Conservation (phyloP, 2,113 vertebrate species). For the Heterotis niloticus region DNA sequence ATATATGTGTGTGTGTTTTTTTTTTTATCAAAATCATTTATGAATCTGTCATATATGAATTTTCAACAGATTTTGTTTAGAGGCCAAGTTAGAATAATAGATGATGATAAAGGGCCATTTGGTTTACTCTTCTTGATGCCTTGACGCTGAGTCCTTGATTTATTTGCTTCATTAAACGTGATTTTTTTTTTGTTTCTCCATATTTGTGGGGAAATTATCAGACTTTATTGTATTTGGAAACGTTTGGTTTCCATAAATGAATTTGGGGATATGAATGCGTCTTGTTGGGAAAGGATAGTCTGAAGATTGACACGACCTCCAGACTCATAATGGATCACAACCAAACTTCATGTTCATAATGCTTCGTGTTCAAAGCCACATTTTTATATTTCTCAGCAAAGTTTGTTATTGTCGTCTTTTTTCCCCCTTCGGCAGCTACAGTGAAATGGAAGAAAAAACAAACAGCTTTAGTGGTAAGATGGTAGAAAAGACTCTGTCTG, state of each 20-base stretch:
- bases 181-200: not conserved
- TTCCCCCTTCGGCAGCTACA: not conserved
- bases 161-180: conserved; percentile 13
- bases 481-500: conserved; percentile 3
- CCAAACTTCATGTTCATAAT: not conserved
- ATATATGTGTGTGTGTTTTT: no score
- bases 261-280: not conserved
- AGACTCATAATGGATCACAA: not conserved
- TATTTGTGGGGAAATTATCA: not conserved
- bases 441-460: not conserved
- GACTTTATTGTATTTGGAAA: not conserved
- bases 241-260: not conserved
- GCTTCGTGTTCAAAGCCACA: not conserved
- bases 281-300: not conserved
- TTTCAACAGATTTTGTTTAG: not conserved
- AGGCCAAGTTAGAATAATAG: conserved; percentile 5
- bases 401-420: not conserved
- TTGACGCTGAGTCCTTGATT: conserved; percentile 22
- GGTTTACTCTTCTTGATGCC: conserved; percentile 17
- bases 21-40: no score
- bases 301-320: not conserved
- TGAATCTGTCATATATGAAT: no score
- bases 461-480: conserved; percentile 8
- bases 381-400: not conserved
- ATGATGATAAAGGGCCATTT: conserved; percentile 15